Evolutionary conservation across 2,888 invertebrate species (phyloP).

Genomic region (Steinernema carpocapsae): DNA sequence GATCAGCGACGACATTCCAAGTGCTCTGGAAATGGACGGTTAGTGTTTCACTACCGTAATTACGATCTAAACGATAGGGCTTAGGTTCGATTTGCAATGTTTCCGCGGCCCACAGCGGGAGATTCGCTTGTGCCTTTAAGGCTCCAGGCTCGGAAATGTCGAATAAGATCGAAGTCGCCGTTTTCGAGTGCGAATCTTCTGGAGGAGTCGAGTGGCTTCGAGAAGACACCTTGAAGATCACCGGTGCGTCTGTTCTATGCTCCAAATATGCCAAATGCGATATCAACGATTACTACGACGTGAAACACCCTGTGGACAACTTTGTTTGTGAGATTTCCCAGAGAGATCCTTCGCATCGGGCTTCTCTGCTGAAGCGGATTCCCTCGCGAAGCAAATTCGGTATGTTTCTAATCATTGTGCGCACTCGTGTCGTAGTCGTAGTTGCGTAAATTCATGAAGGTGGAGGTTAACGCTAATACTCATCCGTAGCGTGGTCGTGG

Average conservation of each 20-base stretch:
- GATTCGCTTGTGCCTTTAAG: slow-evolving; percentile 86
- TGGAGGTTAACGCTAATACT: too few species aligned
- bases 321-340: slow-evolving; percentile 18
- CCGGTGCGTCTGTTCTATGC: slow-evolving; percentile 75
- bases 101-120: slow-evolving; percentile 94
- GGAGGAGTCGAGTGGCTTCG: slow-evolving; percentile 73
- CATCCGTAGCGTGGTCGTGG: slow-evolving; percentile 18
- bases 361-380: slow-evolving; percentile 20
- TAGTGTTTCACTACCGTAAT: slow-evolving; percentile 22
- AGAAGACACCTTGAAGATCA: slow-evolving; percentile 60
- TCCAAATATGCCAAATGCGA: slow-evolving; percentile 82
- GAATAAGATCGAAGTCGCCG: slow-evolving; percentile 77
- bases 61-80: background rate
- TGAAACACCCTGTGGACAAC: slow-evolving; percentile 41
- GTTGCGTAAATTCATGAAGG: too few species aligned
- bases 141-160: slow-evolving; percentile 15
- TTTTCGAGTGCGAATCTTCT: slow-evolving; percentile 98
- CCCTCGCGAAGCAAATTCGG: slow-evolving; percentile 29
- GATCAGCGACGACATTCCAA: slow-evolving; percentile 60
- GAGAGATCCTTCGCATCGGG: slow-evolving; percentile 11
- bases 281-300: slow-evolving; percentile 38
- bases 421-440: background rate
- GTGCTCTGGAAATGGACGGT: slow-evolving; percentile 65
- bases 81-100: slow-evolving; percentile 72
- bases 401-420: slow-evolving; percentile 5